Conservation (phyloP, 1,140 invertebrate species). For the Agraylea sexmaculata region DNA sequence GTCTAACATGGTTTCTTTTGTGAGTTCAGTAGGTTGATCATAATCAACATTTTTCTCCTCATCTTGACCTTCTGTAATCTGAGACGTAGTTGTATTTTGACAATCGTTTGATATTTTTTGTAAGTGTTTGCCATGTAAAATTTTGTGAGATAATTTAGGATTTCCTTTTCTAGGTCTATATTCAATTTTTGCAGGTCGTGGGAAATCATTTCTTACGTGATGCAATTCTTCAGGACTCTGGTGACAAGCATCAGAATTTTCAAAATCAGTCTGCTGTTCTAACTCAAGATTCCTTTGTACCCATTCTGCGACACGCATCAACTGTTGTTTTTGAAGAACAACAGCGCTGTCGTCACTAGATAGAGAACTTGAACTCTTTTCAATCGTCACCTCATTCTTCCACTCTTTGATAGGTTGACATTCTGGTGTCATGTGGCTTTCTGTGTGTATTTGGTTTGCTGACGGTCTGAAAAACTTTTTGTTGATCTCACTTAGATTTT, state of each 20-base stretch:
- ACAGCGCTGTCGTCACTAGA: constrained; percentile 40
- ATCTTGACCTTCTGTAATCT: background rate
- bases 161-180: constrained; percentile 13
- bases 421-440: constrained; percentile 13
- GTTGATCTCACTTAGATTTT: constrained; percentile 18
- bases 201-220: constrained; percentile 19
- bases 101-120: background rate
- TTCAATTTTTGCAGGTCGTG: constrained; percentile 19
- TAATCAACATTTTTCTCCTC: background rate
- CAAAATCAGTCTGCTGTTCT: constrained; percentile 37
- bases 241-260: constrained; percentile 25
- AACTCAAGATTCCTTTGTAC: constrained; percentile 46
- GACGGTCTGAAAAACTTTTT: constrained; percentile 16
- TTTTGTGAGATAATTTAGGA: constrained; percentile 11
- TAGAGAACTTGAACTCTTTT: constrained; percentile 38
- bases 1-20: no score
- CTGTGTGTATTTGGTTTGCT: constrained; percentile 15
- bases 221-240: constrained; percentile 19
- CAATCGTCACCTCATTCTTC: constrained; percentile 36
- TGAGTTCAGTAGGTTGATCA: constrained; percentile 1
- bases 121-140: constrained; percentile 8
- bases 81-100: background rate
- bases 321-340: constrained; percentile 44
- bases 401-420: constrained; percentile 14
- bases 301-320: constrained; percentile 57